Evolutionary conservation across 2,113 vertebrate genomes (phyloP).

Genomic region (Mionectes macconnelli): DNA sequence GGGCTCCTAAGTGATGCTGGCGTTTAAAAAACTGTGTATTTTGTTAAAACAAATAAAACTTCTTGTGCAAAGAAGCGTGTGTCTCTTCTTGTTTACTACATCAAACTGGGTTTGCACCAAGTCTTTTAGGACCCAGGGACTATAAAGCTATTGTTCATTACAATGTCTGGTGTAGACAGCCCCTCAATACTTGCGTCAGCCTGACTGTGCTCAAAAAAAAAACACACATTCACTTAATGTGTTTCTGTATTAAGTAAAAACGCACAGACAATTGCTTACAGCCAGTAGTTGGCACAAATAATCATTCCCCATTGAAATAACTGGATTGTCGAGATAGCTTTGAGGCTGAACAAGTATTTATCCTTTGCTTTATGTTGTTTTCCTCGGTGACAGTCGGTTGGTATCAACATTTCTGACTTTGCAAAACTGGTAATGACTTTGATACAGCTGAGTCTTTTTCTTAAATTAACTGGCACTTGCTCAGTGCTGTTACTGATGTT

Average conservation of each 20-base stretch:
- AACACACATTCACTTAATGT: background rate
- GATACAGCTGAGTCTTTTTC: background rate
- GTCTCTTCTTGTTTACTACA: background rate
- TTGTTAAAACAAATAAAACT: constrained; percentile 55
- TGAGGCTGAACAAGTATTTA: background rate
- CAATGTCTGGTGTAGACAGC: background rate
- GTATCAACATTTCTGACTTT: background rate
- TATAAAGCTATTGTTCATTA: background rate
- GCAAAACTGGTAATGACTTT: background rate
- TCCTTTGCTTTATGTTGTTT: background rate
- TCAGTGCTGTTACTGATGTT: background rate
- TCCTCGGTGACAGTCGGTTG: background rate
- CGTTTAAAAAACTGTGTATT: background rate
- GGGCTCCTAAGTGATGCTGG: background rate
- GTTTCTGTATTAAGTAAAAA: background rate
- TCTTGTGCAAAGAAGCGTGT: background rate
- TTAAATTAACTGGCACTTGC: background rate
- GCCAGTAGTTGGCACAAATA: background rate
- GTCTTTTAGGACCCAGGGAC: background rate
- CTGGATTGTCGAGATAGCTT: background rate
- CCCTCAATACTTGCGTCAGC: background rate
- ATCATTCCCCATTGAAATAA: background rate
- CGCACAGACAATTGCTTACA: background rate
- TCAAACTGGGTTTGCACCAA: background rate
- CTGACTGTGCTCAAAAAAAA: background rate